Percentiles rank a stretch among this genome's conserved stretches.
Evolutionary conservation across 2,888 invertebrate genomes (phyloP).

Genomic region (Gastracanthus pulcherrimus): DNA sequence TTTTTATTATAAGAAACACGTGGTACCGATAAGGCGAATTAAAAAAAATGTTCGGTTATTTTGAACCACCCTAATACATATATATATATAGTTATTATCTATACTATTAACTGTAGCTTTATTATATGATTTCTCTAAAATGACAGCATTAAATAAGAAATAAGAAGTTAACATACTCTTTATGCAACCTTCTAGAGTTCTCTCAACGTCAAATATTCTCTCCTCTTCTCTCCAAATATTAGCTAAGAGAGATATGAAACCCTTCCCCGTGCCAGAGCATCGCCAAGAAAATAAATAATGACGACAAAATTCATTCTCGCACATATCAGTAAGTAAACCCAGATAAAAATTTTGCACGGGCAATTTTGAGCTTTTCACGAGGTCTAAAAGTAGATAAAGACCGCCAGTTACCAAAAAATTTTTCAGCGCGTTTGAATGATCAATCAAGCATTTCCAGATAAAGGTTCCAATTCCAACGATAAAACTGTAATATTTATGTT

Average conservation of each 20-base stretch:
- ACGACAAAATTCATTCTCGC: conserved; percentile 71
- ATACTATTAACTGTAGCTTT: too few species aligned
- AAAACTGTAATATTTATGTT: conserved; percentile 63
- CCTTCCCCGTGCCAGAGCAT: conserved; percentile 68
- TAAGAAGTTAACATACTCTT: conserved; percentile 66
- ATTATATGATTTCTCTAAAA: too few species aligned
- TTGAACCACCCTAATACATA: not conserved
- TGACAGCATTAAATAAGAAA: too few species aligned
- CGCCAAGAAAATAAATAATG: conserved; percentile 78
- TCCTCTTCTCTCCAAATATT: conserved; percentile 77
- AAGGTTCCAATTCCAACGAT: conserved; percentile 75
- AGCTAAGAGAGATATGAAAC: conserved; percentile 74
- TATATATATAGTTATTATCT: not conserved
- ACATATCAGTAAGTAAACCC: conserved; percentile 76
- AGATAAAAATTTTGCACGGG: conserved; percentile 75
- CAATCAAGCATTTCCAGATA: conserved; percentile 75
- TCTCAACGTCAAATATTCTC: conserved; percentile 69
- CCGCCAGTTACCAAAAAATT: conserved; percentile 75
- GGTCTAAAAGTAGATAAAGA: conserved; percentile 75
- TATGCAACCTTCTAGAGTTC: conserved; percentile 71
- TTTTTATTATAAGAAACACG: too few species aligned
- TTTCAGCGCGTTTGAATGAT: conserved; percentile 64
- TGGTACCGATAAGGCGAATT: too few species aligned
- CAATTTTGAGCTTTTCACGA: conserved; percentile 71
- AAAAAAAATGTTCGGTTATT: not conserved